A percentile compares a stretch with the other conserved stretches of the same genome.
Evolutionary conservation across 64 coral and sea anemone species (phyloP).

Genomic region (Trachythela sp.): DNA sequence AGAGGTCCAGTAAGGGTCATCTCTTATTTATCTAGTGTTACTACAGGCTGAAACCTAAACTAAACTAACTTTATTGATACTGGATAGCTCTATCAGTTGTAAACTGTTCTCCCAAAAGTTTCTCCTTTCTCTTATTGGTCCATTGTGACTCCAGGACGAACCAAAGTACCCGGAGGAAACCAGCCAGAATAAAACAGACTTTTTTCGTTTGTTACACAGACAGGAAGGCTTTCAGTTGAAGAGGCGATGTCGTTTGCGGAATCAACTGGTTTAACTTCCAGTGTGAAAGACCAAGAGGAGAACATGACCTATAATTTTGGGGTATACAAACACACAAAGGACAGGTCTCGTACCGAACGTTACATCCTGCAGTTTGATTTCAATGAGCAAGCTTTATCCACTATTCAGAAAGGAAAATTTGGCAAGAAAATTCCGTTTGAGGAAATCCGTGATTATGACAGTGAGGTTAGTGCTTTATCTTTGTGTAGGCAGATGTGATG

Average conservation of each 20-base stretch:
- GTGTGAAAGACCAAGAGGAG: not conserved
- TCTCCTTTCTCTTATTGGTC: too few species aligned
- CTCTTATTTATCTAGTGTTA: too few species aligned
- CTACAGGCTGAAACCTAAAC: too few species aligned
- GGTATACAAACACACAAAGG: conserved; percentile 9
- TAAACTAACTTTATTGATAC: too few species aligned
- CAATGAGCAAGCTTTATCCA: not conserved
- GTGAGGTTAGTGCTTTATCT: not conserved
- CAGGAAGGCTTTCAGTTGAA: not conserved
- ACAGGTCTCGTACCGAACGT: not conserved
- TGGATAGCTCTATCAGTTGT: too few species aligned
- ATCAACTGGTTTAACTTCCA: not conserved
- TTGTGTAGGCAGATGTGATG: too few species aligned
- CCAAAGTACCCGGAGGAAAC: too few species aligned
- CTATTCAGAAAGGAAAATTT: conserved; percentile 10
- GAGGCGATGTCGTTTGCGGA: conserved; percentile 7
- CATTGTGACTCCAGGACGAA: too few species aligned
- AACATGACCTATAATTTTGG: conserved; percentile 10
- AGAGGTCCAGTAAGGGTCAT: too few species aligned
- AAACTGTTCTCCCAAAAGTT: too few species aligned
- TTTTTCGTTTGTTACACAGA: not conserved
- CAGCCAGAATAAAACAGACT: too few species aligned
- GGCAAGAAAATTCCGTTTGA: not conserved
- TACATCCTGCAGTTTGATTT: conserved; percentile 21
- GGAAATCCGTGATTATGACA: conserved; percentile 6